Base-by-base conservation (phyloP, 2,797 vertebrate genomes). In the Pseudopleuronectes americanus region DNA sequence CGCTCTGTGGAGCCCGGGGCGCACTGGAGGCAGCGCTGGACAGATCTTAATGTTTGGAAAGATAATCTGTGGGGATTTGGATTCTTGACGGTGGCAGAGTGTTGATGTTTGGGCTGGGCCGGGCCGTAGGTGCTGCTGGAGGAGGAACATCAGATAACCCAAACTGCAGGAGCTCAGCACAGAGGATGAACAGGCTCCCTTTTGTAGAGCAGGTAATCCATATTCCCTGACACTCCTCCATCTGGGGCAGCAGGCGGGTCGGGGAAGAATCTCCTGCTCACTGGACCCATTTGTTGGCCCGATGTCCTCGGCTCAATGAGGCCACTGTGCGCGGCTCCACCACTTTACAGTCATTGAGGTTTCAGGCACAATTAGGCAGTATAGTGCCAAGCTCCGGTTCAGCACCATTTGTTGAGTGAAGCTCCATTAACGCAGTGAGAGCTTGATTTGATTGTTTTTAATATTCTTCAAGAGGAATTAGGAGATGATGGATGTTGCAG, bases 11-110 rank as follows among this genome's bases (percentile, higher is more conserved):
- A 63, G 64, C 80, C 24, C 0, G 60, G 45, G 64, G 68, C 66
- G 76, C 60, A 16, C 48, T 71, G 82, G 79, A 84, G 78, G 61
- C 84, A 6, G 75, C n/a, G 26, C 52, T 69, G 69, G 74, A 72
- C 71, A n/a, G 81, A 85, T 85, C 85, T 84, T 69, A 83, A 83
- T 91, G 89, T 91, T 92, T 91, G 86, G 87, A 91, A 90, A 89
- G 91, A 92, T 91, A 91, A 92, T 91, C 90, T 65, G 68, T 41
- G 0, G 86, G 89, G 89, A 89, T 90, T 91, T 85, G 72, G 84
- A 88, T 89, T 87, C 86, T 87, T 88, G 79, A 75, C 77, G 23
- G 81, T 84, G 77, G 87, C 17, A 74, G 87, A 76, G 89, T 92
- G 90, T 90, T 92, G 88, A 93, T 89, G 84, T 92, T 91, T 86